Evolutionary conservation across 2,888 invertebrate genomes (phyloP), one percentile per base, ranked within the genome.

Genomic region (Anorthoa munda): DNA sequence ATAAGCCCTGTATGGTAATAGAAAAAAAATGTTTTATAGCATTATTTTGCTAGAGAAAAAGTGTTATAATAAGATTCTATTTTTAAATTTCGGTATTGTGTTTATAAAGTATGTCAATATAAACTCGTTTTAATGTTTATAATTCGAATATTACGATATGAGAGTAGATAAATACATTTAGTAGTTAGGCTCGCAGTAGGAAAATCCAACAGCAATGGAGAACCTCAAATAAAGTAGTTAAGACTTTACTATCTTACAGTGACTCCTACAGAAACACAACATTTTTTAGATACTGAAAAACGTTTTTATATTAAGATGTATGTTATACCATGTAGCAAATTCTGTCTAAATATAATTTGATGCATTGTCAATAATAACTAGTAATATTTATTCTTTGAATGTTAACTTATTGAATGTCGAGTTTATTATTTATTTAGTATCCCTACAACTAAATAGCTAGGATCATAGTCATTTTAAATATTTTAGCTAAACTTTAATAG

Each of bases 401-500:
- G 17, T 58, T 26, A 66, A 12, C 5, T 23, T 21, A 15, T 69
- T 15, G 45, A 51, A 70, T 21, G 9, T 48, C n/a, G 9, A 11
- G 45, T 23, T 55, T 23, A n/a, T 18, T 17, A 18, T 45, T 21
- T 65, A 56, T 23, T 51, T 31, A 46, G 13, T 66, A 51, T 51
- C 4, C 11, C 56, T 46, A 66, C 26, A 66, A n/a, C 45, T 66
- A 76, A 46, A 59, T 59, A 39, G 18, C 59, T 72, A 21, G 45
- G 21, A 39, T 31, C 50, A 51, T 76, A 46, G 26, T 50, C 21
- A 21, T 76, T 46, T 58, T 50, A 75, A 2, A 51, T 31, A 66
- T n/a, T 65, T 50, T 21, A 66, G 48, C 21, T 39, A 39, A 39
- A 39, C 39, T 39, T 9, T 39, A 56, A 26, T 26, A 75, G 17